These are phyloP conservation scores for Spinus pinus DNA, from an alignment of 2,797 vertebrate genomes.

Conservation along the genomic window DNA sequence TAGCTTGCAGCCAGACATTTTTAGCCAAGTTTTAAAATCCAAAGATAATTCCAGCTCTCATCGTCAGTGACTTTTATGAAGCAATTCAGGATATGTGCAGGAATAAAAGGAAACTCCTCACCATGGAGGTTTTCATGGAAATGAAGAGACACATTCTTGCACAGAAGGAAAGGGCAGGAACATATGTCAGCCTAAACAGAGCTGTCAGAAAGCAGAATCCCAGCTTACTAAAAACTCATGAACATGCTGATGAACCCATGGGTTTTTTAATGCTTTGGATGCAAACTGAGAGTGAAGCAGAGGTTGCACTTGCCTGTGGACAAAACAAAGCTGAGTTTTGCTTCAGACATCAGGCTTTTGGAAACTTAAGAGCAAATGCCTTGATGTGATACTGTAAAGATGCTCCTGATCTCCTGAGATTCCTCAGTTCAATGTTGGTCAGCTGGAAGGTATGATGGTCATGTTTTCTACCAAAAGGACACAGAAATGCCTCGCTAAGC, in stretches of 20 bases:
- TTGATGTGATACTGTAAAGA: not conserved
- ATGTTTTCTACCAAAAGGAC: not conserved
- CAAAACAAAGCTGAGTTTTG: not conserved
- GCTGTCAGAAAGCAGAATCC: not conserved
- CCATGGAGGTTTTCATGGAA: not conserved
- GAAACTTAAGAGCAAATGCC: not conserved
- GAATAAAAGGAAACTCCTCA: not conserved
- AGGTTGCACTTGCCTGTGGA: not conserved
- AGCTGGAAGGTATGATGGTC: not conserved
- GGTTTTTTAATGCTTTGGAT: not conserved
- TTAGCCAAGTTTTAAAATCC: constrained; percentile 29
- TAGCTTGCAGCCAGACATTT: constrained; percentile 24
- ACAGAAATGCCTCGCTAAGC: not conserved
- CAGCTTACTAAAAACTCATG: not conserved
- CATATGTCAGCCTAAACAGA: not conserved
- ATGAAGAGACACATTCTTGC: not conserved
- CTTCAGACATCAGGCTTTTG: not conserved
- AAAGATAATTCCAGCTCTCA: constrained; percentile 23
- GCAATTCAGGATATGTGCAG: not conserved
- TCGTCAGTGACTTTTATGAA: not conserved
- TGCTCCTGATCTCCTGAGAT: not conserved
- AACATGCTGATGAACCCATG: not conserved
- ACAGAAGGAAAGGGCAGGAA: not conserved
- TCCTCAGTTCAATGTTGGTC: not conserved
- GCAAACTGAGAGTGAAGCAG: not conserved